Conservation (phyloP, 1,140 invertebrate species). For the Leptinotarsa undecemlineata region DNA sequence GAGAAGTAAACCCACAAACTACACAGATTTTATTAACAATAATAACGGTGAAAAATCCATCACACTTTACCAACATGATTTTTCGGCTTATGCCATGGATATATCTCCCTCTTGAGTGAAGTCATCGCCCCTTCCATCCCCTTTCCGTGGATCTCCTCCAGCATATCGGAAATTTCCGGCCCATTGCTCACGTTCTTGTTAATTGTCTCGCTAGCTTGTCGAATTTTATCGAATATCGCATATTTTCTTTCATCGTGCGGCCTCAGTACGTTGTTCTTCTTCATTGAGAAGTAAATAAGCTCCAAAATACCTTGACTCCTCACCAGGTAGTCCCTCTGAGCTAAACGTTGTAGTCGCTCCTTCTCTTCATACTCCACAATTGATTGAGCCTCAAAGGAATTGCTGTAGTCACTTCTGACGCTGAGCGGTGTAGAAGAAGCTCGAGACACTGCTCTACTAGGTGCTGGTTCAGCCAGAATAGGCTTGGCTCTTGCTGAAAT, state of each 20-base stretch:
- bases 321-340: slow-evolving; percentile 66
- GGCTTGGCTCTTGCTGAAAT: slow-evolving; percentile 37
- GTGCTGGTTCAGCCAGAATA: background rate
- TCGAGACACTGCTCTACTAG: slow-evolving; percentile 9
- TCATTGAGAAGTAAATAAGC: slow-evolving; percentile 62
- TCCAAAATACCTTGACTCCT: slow-evolving; percentile 67
- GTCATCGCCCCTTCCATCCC: slow-evolving; percentile 29
- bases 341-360: slow-evolving; percentile 61
- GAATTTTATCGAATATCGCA: slow-evolving; percentile 52
- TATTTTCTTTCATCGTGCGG: slow-evolving; percentile 59
- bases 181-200: slow-evolving; percentile 36
- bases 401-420: slow-evolving; percentile 36
- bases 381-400: slow-evolving; percentile 65
- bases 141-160: slow-evolving; percentile 39
- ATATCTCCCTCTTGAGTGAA: slow-evolving; percentile 1
- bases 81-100: slow-evolving; percentile 57
- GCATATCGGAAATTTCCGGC: slow-evolving; percentile 44
- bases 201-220: slow-evolving; percentile 39
- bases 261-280: slow-evolving; percentile 57
- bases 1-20: no score
- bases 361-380: slow-evolving; percentile 69
- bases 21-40: no score
- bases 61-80: slow-evolving; percentile 16
- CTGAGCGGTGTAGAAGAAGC: background rate
- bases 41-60: background rate